Conservation (phyloP, 2,113 vertebrate species). For the Turnix velox region DNA sequence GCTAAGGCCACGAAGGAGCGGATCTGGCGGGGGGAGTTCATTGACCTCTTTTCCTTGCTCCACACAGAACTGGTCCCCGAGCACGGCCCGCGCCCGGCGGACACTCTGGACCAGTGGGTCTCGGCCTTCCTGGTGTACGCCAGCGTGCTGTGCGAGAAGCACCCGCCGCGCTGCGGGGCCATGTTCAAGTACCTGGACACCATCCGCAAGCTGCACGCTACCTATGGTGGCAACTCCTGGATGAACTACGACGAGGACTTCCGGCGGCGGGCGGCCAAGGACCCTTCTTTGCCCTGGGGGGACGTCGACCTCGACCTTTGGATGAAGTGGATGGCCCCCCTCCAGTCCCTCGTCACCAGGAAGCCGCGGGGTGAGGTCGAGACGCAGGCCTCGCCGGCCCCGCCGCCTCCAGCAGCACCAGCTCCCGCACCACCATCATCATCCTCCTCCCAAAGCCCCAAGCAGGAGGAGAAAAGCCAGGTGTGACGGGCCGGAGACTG, state of each 20-base stretch:
- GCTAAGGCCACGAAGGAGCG: constrained; percentile 60
- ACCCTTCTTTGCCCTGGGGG: constrained; percentile 53
- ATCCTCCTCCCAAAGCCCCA: not conserved
- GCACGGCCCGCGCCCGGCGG: constrained; percentile 55
- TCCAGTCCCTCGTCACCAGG: constrained; percentile 44
- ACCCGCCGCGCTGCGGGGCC: constrained; percentile 62
- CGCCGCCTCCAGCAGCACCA: not conserved
- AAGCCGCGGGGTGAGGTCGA: not conserved
- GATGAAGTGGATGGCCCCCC: constrained; percentile 66
- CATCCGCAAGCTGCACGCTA: constrained; percentile 64
- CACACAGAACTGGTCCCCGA: constrained; percentile 66
- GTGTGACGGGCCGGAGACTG: constrained; percentile 7
- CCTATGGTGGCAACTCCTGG: constrained; percentile 62
- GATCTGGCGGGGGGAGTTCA: constrained; percentile 64
- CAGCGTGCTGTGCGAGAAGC: constrained; percentile 66
- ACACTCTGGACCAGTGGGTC: constrained; percentile 69
- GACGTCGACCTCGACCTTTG: constrained; percentile 63
- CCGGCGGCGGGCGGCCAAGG: constrained; percentile 56
- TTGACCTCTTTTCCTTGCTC: constrained; percentile 67
- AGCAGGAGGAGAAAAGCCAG: constrained; percentile 58
- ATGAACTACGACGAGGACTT: constrained; percentile 65
- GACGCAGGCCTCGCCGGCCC: not conserved
- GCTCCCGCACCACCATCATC: not conserved
- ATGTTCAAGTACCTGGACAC: constrained; percentile 70
- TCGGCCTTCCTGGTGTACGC: constrained; percentile 67